Evolutionary conservation across 2,797 vertebrate species (phyloP).

Genomic region (Babyrousa celebensis): DNA sequence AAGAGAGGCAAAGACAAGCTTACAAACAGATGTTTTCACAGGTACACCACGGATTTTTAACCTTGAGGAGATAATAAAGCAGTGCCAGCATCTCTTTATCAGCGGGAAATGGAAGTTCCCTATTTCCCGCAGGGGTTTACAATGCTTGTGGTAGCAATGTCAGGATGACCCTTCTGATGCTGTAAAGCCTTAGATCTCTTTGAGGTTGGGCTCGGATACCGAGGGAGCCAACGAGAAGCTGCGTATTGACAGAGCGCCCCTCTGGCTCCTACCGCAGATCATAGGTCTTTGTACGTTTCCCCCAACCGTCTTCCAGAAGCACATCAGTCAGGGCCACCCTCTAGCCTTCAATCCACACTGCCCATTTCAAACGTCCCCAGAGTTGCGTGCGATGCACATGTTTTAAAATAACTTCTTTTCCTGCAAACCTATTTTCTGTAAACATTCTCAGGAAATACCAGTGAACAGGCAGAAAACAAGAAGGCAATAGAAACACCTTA

Average conservation of each 20-base stretch:
- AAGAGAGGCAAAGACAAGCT: conserved; percentile 66
- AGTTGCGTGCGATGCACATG: neutral
- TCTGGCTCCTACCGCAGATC: neutral
- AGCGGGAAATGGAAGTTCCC: conserved; percentile 81
- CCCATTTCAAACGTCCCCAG: neutral
- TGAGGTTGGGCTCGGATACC: conserved; percentile 58
- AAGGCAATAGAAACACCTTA: neutral
- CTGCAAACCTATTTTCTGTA: neutral
- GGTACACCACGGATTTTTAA: conserved; percentile 86
- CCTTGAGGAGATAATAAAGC: conserved; percentile 83
- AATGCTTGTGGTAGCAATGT: conserved; percentile 71
- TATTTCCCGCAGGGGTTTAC: conserved; percentile 81
- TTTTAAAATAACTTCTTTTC: neutral
- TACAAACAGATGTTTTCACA: conserved; percentile 85
- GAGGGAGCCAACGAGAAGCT: conserved; percentile 56
- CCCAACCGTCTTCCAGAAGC: conserved; percentile 1
- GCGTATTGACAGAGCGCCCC: conserved; percentile 71
- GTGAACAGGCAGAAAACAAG: neutral
- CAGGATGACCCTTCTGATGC: conserved; percentile 71
- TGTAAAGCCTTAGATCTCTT: conserved; percentile 75
- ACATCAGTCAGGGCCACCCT: neutral
- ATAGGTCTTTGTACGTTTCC: conserved; percentile 31
- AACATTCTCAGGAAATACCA: neutral
- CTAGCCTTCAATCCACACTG: neutral
- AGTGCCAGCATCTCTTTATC: conserved; percentile 84